Evolutionary conservation across 2,888 invertebrate genomes (phyloP), one percentile per base, ranked within the genome.

Genomic region (Eristalis arbustorum): DNA sequence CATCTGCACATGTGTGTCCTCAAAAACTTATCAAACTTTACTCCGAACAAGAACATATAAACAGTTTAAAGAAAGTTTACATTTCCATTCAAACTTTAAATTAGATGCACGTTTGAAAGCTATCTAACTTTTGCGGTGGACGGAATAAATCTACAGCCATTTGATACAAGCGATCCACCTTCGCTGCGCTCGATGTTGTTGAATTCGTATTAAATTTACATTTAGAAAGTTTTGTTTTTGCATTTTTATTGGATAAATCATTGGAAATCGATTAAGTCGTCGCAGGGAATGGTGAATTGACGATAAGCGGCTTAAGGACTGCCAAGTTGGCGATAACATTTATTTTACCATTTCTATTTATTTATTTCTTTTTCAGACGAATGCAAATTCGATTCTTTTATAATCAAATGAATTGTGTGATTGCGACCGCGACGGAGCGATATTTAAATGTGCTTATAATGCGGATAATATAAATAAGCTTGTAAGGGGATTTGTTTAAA

Each of bases 261-360:
- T 79, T 79, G 57, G 18, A 79, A 79, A 73, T 79, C 79, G 79
- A 79, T 79, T 79, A 66, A 49, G 66, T 79, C 72, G 61, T 67
- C 66, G 72, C 72, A 59, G 67, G 61, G 22, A 75, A 57, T 61
- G 75, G 40, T 67, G 42, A 67, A 34, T 71, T 49, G 42, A 22
- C 28, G 59, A 23, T 64, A 34, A 57, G 57, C 22, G n/a, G 10
- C 28, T 57, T 66, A 66, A 74, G 40, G 23, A 40, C 67, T 42
- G 18, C 14, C 14, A 67, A 67, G 37, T 75, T 75, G 67, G 23
- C 42, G 14, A 28, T 75, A 49, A 37, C 40, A 25, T 66, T 64
- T 37, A 49, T 49, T 49, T 49, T 49, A 49, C 49, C 49, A 49
- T 49, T 49, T 18, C 49, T 49, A 49, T 18, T 49, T 49, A 49